phyloP scores from a whole-genome alignment of 2,113 vertebrate species.

The Guaruba guarouba region DNA sequence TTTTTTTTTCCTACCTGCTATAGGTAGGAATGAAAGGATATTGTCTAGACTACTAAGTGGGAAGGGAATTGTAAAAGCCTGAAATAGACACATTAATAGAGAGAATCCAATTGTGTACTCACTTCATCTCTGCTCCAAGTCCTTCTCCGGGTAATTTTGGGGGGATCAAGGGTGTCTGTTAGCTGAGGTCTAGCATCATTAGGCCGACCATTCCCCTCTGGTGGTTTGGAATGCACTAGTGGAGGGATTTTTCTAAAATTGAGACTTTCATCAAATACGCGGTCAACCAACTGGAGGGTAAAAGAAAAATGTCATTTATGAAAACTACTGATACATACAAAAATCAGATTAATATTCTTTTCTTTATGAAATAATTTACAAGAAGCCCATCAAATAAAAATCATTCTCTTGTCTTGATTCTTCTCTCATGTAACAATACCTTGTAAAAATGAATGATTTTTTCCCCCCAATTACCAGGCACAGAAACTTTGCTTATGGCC shows the following conservation, averaged over 20 bases:
- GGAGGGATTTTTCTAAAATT: constrained; percentile 98
- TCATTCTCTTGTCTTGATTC: not conserved
- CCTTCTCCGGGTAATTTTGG: constrained; percentile 88
- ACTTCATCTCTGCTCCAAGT: constrained; percentile 99
- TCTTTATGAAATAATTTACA: constrained; percentile 30
- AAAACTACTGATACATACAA: not conserved
- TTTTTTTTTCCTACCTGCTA: not conserved
- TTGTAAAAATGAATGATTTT: not conserved
- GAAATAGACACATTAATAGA: not conserved
- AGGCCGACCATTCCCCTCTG: constrained; percentile 87
- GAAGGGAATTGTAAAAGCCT: not conserved
- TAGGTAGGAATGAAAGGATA: not conserved
- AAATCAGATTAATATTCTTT: constrained; percentile 18
- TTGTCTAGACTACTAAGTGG: not conserved
- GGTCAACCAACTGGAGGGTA: constrained; percentile 87
- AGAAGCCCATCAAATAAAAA: constrained; percentile 25
- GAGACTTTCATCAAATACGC: constrained; percentile 98
- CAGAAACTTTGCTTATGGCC: not conserved
- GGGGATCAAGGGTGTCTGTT: constrained; percentile 85
- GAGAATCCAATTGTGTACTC: constrained; percentile 47
- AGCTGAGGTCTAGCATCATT: constrained; percentile 83
- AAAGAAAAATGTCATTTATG: constrained; percentile 52
- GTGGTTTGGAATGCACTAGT: constrained; percentile 83
- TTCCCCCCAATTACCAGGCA: not conserved
- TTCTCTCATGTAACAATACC: not conserved